These are phyloP conservation scores for Helicolenus hilgendorfi DNA, from an alignment of 2,797 vertebrate genomes.

Conservation along the genomic window DNA sequence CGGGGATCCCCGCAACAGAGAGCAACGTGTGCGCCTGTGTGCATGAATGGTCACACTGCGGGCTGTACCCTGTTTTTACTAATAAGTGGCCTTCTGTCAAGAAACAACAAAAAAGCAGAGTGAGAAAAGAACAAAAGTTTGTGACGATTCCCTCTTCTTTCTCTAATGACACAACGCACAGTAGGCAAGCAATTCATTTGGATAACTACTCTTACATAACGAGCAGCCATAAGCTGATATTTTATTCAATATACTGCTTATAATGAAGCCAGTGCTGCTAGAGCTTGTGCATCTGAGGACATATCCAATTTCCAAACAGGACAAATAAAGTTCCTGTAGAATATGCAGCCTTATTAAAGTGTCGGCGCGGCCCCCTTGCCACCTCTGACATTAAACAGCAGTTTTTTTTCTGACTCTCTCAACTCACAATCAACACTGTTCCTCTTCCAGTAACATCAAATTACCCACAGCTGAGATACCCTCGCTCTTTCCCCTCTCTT, in stretches of 20 bases:
- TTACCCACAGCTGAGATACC: conserved; percentile 72
- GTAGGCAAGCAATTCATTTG: conserved; percentile 45
- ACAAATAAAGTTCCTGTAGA: conserved; percentile 31
- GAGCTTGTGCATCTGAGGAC: conserved; percentile 53
- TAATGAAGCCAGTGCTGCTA: conserved; percentile 53
- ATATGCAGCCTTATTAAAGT: conserved; percentile 63
- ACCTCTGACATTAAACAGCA: conserved; percentile 63
- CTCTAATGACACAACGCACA: conserved; percentile 43
- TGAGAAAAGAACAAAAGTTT: background rate
- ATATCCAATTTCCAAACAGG: conserved; percentile 29
- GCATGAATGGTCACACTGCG: background rate
- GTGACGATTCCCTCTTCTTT: background rate
- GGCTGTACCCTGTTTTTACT: background rate
- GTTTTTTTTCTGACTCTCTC: conserved; percentile 61
- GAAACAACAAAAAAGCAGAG: background rate
- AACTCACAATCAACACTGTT: conserved; percentile 68
- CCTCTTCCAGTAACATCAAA: conserved; percentile 78
- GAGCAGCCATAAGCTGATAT: conserved; percentile 53
- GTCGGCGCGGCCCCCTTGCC: background rate
- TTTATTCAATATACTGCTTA: conserved; percentile 59
- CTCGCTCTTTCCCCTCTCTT: conserved; percentile 26
- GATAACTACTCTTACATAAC: conserved; percentile 68
- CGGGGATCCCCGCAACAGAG: conserved; percentile 50
- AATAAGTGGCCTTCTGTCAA: conserved; percentile 11
- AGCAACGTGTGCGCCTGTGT: background rate